These are phyloP conservation scores for Mormoops blainvillei DNA, from an alignment of 2,113 vertebrate genomes.

Conservation along the genomic window DNA sequence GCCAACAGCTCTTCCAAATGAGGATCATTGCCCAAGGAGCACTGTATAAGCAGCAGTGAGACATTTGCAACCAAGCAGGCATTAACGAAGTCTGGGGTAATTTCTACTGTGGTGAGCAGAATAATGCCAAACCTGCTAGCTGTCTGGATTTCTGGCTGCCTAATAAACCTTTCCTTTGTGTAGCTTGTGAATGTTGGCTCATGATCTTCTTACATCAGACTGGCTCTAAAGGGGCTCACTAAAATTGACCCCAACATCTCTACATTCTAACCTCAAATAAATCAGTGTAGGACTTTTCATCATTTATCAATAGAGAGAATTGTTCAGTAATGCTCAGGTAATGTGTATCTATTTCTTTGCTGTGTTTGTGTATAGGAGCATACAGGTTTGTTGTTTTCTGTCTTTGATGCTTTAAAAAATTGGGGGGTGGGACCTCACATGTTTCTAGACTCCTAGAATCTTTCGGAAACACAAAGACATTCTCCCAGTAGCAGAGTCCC, in stretches of 20 bases:
- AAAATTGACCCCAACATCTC: slow-evolving; percentile 46
- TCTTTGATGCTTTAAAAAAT: neutral
- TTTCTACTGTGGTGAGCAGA: slow-evolving; percentile 78
- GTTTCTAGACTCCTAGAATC: slow-evolving; percentile 6
- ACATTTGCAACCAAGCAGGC: slow-evolving; percentile 77
- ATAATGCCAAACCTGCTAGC: slow-evolving; percentile 76
- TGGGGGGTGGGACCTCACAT: neutral
- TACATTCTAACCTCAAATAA: slow-evolving; percentile 1
- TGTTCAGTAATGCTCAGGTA: neutral
- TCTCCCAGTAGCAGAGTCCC: neutral
- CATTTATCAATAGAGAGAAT: neutral
- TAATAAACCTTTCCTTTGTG: slow-evolving; percentile 70
- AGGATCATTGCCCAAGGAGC: slow-evolving; percentile 69
- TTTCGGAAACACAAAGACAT: slow-evolving; percentile 1
- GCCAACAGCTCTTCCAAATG: slow-evolving; percentile 68
- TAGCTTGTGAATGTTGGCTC: slow-evolving; percentile 62
- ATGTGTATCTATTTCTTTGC: neutral
- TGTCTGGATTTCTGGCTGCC: slow-evolving; percentile 76
- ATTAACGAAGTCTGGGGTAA: slow-evolving; percentile 77
- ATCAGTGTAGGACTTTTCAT: neutral
- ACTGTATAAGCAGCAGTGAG: slow-evolving; percentile 66
- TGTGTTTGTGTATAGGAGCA: neutral
- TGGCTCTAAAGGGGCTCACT: slow-evolving; percentile 38
- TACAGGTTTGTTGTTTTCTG: neutral
- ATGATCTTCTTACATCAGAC: slow-evolving; percentile 53